These are phyloP conservation scores for Dromococcyx pavoninus DNA, from an alignment of 2,797 vertebrate species.

Conservation along the genomic window DNA sequence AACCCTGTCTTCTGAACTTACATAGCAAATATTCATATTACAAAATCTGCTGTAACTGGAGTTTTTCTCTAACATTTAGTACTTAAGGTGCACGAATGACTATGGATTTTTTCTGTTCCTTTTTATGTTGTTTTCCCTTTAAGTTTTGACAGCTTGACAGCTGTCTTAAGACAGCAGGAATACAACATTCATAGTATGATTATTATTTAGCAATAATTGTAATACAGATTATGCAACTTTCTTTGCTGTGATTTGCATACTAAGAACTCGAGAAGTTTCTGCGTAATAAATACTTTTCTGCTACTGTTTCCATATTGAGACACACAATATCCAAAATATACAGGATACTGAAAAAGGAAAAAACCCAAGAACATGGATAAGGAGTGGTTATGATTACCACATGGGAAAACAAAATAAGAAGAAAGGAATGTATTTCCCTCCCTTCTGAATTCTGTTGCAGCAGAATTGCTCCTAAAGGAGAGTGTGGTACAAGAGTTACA, in stretches of 20 bases:
- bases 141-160: neutral
- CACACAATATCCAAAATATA: neutral
- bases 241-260: neutral
- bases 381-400: neutral
- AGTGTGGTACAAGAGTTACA: neutral
- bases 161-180: neutral
- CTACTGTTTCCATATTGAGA: neutral
- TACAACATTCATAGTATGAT: neutral
- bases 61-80: neutral
- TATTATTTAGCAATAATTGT: neutral
- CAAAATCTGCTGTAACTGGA: neutral
- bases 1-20: neutral
- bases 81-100: neutral
- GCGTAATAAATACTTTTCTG: neutral
- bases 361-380: neutral
- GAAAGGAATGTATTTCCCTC: neutral
- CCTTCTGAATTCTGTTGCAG: neutral
- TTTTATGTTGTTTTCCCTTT: neutral
- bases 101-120: rapidly evolving
- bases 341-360: neutral
- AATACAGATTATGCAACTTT: neutral
- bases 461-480: neutral
- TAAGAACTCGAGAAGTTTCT: neutral
- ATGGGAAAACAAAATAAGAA: neutral
- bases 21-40: neutral